phyloP scores from a whole-genome alignment of 2,113 vertebrate genomes.

The Gymnarchus niloticus region DNA sequence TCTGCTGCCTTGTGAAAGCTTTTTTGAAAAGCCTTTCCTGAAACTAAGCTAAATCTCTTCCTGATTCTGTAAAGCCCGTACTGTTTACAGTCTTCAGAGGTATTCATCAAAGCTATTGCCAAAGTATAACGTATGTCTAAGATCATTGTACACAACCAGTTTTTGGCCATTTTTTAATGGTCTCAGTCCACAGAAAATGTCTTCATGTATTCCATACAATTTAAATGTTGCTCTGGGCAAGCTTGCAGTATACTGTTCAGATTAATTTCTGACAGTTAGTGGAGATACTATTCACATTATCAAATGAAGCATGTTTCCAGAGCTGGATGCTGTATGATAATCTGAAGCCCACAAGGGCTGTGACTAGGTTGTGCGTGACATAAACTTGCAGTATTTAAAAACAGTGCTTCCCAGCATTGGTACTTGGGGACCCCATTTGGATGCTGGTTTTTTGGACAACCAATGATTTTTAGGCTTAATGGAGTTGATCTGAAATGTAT shows the following conservation, averaged over 20 bases:
- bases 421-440: not conserved
- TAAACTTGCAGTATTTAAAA: not conserved
- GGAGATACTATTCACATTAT: not conserved
- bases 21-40: slow-evolving; percentile 24
- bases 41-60: too few relatives aligned
- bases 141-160: not conserved
- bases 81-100: not conserved
- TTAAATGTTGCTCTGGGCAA: not conserved
- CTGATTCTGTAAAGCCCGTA: not conserved
- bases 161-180: not conserved
- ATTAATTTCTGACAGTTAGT: not conserved
- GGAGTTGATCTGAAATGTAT: not conserved
- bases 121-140: not conserved
- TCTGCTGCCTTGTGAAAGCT: slow-evolving; percentile 23
- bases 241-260: not conserved
- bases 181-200: not conserved
- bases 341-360: not conserved
- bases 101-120: not conserved
- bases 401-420: not conserved
- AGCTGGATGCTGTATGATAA: not conserved
- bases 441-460: not conserved
- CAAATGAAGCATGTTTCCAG: not conserved
- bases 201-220: not conserved
- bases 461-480: not conserved
- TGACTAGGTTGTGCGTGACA: not conserved